Evolutionary conservation across 2,797 vertebrate species (phyloP), one percentile per base, ranked within the genome.

Genomic region (Neomorphus geoffroyi): DNA sequence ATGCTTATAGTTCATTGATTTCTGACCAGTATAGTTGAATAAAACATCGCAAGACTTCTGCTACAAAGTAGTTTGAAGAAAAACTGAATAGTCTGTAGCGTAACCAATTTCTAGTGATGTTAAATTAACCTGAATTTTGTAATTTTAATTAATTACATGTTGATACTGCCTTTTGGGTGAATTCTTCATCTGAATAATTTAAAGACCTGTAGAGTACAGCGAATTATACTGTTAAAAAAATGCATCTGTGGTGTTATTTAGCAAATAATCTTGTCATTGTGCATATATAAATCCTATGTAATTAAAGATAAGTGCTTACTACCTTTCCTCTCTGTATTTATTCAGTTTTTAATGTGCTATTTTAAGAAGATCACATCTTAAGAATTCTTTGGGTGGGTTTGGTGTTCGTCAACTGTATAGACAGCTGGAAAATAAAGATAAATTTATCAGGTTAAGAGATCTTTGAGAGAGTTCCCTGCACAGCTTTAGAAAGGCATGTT

Each of bases 401-500:
- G 57, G 39, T 91, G 17, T 51, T 91, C 66, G 66, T 94, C 69
- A 70, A 72, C 73, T 84, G 21, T 72, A 50, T 5, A 85, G 92
- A 74, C 85, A 88, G 80, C 91, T 96, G 94, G 80, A 93, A 92
- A 95, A 67, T 62, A 65, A 69, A 91, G 94, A 93, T 86, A 86
- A 90, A 70, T 94, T 74, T 92, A 81, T 65, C 81, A 86, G 92
- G 85, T 67, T 37, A 80, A 65, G 41, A 94, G 73, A 84, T 91
- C 60, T 66, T 94, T 90, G 54, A 92, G 75, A 78, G 56, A 80
- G 58, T 57, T 86, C 92, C 50, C 81, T 82, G 67, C 57, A 18
- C 71, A 46, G 74, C 77, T 65, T 92, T 86, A 86, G 84, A 95
- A 92, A 74, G 41, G 23, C 24, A 3, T 79, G 61, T 41, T 80